Base-by-base conservation (phyloP, 1,140 invertebrate genomes). In the Asbolus verrucosus region DNA sequence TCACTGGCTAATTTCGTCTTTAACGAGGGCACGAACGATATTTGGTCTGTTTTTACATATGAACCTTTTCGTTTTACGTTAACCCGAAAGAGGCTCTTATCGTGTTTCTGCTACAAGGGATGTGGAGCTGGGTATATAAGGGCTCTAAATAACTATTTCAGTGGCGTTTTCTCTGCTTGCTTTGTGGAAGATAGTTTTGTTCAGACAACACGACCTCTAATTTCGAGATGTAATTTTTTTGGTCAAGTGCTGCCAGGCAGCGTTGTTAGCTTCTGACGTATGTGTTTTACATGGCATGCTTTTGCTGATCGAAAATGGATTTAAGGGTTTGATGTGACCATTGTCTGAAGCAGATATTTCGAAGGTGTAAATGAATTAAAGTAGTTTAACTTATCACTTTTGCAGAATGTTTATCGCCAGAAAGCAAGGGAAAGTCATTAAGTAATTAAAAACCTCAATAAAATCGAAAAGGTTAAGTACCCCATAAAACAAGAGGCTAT, bases 1-100 rank as follows among this genome's bases (percentile, higher is more conserved):
- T 65, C 38, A 38, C 62, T 39, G 14, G 33, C 62, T 65, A 65
- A 65, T 65, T 65, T 65, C 38, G 38, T 65, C 31, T 46, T 46
- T 65, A 36, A 41, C 60, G 31, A 41, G 60, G 15, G 3, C 60
- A 13, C 9, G 31, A 38, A 62, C 60, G 36, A 62, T 62, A 62
- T 62, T 62, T 62, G 60, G 60, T 59, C 30, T 62, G 60, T 62
- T 62, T 62, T 62, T 62, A 62, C 31, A 16, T 31, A 21, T 1
- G 1, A 16, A 21, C 46, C 60, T 62, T n/a, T 62, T 36, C 60
- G 60, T 62, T 62, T 41, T 62, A 24, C 31, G 36, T 62, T 62
- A 62, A 62, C 60, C 36, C 60, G 8, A 50, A 54, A 24, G 13
- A 54, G 21, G 46, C 46, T 21, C 21, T 54, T 54, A 54, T 54